phyloP scores from a whole-genome alignment of 2,113 vertebrate genomes.

The Pavo muticus region DNA sequence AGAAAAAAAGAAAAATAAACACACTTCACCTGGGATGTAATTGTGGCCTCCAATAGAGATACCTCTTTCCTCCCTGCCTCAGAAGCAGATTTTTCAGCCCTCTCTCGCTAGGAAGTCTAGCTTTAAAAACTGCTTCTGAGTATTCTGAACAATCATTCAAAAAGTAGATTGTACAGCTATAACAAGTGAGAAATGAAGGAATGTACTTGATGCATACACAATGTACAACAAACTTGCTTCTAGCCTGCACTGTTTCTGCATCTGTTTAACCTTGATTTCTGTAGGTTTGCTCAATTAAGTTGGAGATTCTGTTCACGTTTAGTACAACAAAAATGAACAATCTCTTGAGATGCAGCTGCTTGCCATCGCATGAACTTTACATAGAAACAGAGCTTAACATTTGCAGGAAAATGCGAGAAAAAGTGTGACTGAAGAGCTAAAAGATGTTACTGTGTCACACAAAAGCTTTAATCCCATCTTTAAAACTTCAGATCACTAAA shows the following conservation, averaged over 20 bases:
- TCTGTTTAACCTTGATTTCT: background rate
- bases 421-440: background rate
- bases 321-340: background rate
- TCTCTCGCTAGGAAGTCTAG: background rate
- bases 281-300: background rate
- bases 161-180: background rate
- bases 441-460: background rate
- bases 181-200: background rate
- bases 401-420: background rate
- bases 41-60: background rate
- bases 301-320: background rate
- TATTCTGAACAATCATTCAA: background rate
- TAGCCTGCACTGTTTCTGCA: background rate
- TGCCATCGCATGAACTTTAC: fast-evolving
- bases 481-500: background rate
- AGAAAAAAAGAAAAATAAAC: background rate
- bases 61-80: background rate
- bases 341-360: background rate
- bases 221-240: background rate
- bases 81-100: background rate
- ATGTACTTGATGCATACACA: fast-evolving
- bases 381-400: background rate
- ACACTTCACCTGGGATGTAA: background rate
- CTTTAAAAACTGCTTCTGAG: background rate
- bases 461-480: background rate